These are phyloP conservation scores for Gymnocephalus cernua DNA, from an alignment of 2,113 vertebrate genomes.

Conservation along the genomic window DNA sequence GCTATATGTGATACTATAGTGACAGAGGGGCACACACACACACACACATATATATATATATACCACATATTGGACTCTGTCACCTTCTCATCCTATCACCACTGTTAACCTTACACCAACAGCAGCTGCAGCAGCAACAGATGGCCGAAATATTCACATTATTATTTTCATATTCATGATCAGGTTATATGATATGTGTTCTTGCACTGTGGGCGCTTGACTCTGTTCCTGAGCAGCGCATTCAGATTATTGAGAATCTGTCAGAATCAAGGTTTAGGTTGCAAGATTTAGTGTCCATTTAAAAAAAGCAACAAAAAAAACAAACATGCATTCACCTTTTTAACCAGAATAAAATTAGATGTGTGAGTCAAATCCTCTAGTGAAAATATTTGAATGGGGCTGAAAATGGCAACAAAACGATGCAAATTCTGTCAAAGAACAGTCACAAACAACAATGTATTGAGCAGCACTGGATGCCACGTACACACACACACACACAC, in stretches of 20 bases:
- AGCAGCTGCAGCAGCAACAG: neutral
- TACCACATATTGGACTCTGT: neutral
- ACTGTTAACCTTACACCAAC: neutral
- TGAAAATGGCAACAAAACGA: too few relatives aligned
- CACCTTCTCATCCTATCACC: neutral
- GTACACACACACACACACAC: too few relatives aligned
- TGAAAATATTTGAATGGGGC: too few relatives aligned
- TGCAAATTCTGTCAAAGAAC: neutral
- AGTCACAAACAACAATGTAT: too few relatives aligned
- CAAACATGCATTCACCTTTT: neutral
- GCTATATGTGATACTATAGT: neutral
- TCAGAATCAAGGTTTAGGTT: neutral
- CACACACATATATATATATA: too few relatives aligned
- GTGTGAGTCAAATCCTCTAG: too few relatives aligned
- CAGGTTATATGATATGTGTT: neutral
- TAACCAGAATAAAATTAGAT: neutral
- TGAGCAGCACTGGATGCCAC: neutral
- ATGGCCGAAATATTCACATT: neutral
- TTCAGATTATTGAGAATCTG: neutral
- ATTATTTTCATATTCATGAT: neutral
- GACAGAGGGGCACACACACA: neutral
- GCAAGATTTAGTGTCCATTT: neutral
- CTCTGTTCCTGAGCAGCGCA: neutral
- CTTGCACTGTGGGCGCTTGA: neutral
- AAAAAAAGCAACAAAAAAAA: too few relatives aligned